Conservation (phyloP, 2,113 vertebrate species). For the Pithys albifrons region DNA sequence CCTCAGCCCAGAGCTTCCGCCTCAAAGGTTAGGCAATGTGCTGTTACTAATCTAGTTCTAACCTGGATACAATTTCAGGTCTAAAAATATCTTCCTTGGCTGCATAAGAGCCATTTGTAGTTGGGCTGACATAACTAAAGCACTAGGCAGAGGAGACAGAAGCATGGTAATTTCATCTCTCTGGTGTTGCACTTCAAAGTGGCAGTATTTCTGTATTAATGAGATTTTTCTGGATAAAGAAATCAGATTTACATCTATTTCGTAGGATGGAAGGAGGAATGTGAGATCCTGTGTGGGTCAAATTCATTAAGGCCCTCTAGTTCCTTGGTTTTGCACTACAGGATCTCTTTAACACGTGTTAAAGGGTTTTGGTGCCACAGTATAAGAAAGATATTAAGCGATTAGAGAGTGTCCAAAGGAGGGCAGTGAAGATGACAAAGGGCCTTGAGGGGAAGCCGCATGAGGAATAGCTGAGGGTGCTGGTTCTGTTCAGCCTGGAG, state of each 20-base stretch:
- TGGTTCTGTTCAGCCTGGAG: background rate
- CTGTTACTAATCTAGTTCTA: constrained; percentile 58
- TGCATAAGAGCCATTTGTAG: background rate
- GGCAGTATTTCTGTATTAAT: background rate
- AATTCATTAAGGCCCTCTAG: background rate
- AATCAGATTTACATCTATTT: background rate
- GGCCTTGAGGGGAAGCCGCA: rapidly evolving
- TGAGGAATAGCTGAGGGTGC: background rate
- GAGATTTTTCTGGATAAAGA: background rate
- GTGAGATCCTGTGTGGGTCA: background rate
- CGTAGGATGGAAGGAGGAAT: background rate
- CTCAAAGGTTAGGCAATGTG: constrained; percentile 11
- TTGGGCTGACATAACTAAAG: background rate
- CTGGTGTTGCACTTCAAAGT: background rate
- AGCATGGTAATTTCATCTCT: background rate
- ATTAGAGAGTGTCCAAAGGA: background rate
- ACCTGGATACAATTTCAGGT: constrained; percentile 42
- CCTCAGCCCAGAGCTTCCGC: constrained; percentile 26
- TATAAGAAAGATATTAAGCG: background rate
- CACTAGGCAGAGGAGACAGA: background rate
- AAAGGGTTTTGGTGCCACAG: background rate
- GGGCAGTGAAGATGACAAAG: background rate
- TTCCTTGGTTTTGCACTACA: background rate
- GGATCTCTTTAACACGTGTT: background rate
- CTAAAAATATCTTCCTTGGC: constrained; percentile 49